Evolutionary conservation across 2,888 invertebrate genomes (phyloP), one percentile per base, ranked within the genome.

Genomic region (Aphodius granarius): DNA sequence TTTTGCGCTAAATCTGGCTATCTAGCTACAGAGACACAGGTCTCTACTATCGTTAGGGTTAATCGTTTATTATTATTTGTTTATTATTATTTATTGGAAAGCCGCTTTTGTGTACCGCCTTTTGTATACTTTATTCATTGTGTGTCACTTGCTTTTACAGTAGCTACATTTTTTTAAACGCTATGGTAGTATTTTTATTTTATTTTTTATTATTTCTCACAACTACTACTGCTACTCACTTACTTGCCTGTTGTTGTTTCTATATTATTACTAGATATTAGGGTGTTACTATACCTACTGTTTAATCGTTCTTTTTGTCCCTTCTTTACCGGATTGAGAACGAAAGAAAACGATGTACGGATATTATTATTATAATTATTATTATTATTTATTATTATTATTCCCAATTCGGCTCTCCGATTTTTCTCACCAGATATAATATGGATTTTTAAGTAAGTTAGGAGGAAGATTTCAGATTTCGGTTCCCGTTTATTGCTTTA

Each of bases 371-470:
- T 74, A 18, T 68, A 72, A 72, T 71, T 19, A 65, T 16, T 5
- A 23, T 5, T 9, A 43, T 9, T 9, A 43, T 9, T 43, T 43
- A 43, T 43, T 20, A 21, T 68, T 68, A 19, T 19, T 68, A 68
- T 68, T 68, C 68, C 68, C 68, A 68, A n/a, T 68, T 19, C 16
- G 15, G 18, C 22, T 68, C 13, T 68, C 18, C 13, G 18, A 17
- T n/a, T 66, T 66, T 66, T 66, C 22, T 68, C 22, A 68, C 6
- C 66, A 21, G 22, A 68, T 68, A 68, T 68, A 68, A 72, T 77
- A 77, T 77, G 77, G 77, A 77, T 77, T 77, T 77, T 77, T 77
- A 77, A 77, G 77, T 77, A 73, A 73, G 73, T 20, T 77, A 77
- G 75, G 77, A 70, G 74, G 77, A 74, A 75, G 68, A 77, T 77